Base-by-base conservation (phyloP, 1,140 invertebrate genomes). In the Papilio polytes region DNA sequence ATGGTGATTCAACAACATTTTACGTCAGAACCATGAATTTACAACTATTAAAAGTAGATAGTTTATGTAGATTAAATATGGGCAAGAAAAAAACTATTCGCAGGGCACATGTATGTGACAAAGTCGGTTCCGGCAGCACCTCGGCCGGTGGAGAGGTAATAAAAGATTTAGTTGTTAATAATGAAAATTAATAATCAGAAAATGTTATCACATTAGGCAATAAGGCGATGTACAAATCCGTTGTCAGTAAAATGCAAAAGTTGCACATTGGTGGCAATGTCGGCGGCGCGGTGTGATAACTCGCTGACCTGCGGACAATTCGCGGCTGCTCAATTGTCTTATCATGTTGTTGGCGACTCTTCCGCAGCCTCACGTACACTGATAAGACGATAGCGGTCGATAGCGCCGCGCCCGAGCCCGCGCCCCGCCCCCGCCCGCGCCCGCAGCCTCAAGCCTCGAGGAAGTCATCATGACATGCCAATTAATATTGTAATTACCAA, bases 321-420 rank as follows among this genome's bases (percentile, higher is more conserved):
- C 22, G 63, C 63, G 26, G 26, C 26, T 31, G 22, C 26, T 70
- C 3, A 70, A 70, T 31, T 31, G 59, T 46, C 41, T 48, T 46
- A 22, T 51, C 36, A 59, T 53, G 2, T 6, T 1, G 31, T 31
- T 9, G 76, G 51, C 51, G 48, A 78, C 51, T 78, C 48, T 78
- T 78, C 76, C 77, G 53, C 72, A 76, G 77, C 74, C 81, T 77
- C 81, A 84, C 81, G 81, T 84, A 83, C 80, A n/a, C 51, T 31
- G 76, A 78, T 78, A 78, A 76, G 46, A n/a, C 51, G 76, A 78
- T 78, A 56, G 51, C 15, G 51, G 20, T 26, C 48, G 76, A 78
- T 78, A 78, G 48, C 74, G 72, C 31, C 36, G 66, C 18, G 70
- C 31, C 13, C 31, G 70, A 31, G 13, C 26, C 36, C 22, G 9